These are phyloP conservation scores for Lophius piscatorius DNA, from an alignment of 2,113 vertebrate genomes.

Conservation along the genomic window DNA sequence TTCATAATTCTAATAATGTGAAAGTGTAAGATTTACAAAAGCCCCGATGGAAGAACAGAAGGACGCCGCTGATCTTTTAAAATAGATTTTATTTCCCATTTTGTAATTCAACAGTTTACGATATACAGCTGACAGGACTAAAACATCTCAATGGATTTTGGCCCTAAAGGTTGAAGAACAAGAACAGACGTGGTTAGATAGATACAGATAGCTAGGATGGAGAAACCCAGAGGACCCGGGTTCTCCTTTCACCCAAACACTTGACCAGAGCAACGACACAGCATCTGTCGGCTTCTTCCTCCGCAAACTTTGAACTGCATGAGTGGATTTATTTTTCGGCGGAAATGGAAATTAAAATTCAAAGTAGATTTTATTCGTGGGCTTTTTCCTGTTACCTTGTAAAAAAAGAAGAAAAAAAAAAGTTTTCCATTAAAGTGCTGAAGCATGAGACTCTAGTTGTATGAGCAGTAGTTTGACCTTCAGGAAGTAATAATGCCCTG, in stretches of 20 bases:
- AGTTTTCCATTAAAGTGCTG: constrained; percentile 74
- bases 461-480: constrained; percentile 58
- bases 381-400: constrained; percentile 42
- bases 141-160: constrained; percentile 82
- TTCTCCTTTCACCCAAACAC: constrained; percentile 54
- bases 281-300: neutral
- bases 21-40: no score
- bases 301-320: neutral
- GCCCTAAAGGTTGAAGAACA: constrained; percentile 79
- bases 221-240: constrained; percentile 72
- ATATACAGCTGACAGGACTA: constrained; percentile 83
- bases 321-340: no score
- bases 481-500: constrained; percentile 62
- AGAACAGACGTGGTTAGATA: constrained; percentile 79
- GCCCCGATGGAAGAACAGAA: neutral
- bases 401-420: constrained; percentile 55
- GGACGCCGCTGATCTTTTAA: constrained; percentile 77
- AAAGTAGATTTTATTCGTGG: no score
- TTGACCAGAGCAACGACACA: constrained; percentile 51
- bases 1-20: no score
- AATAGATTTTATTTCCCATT: constrained; percentile 86
- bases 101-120: constrained; percentile 84
- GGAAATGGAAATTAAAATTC: constrained; percentile 35
- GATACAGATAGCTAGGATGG: constrained; percentile 72
- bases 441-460: constrained; percentile 54